phyloP scores from a whole-genome alignment of 2,797 vertebrate genomes.

The Brotogeris chrysoptera region DNA sequence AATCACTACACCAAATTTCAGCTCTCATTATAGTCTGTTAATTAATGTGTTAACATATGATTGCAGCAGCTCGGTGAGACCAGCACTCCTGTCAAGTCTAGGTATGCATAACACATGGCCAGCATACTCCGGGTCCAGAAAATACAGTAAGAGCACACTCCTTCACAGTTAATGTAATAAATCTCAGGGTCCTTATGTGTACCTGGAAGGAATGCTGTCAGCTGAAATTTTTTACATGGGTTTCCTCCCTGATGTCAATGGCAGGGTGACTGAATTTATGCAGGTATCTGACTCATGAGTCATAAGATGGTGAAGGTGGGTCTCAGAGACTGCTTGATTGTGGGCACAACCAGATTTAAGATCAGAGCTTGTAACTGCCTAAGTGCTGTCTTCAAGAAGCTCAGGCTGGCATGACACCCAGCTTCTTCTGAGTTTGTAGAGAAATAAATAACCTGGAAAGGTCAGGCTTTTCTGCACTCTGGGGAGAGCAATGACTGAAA shows the following conservation, averaged over 20 bases:
- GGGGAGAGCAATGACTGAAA: not conserved
- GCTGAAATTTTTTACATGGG: not conserved
- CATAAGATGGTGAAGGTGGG: not conserved
- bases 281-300: not conserved
- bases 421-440: not conserved
- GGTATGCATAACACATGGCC: not conserved
- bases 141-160: not conserved
- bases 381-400: not conserved
- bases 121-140: not conserved
- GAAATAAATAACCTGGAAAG: not conserved
- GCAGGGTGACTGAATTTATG: not conserved
- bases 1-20: conserved; percentile 3
- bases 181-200: not conserved
- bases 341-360: not conserved
- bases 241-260: not conserved
- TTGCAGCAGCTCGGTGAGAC: not conserved
- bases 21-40: conserved; percentile 44
- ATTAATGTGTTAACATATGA: conserved; percentile 1
- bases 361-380: not conserved
- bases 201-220: not conserved
- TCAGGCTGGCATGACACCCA: not conserved
- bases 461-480: not conserved
- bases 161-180: not conserved
- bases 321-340: not conserved
- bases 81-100: not conserved